Conservation (phyloP, 1,140 invertebrate species). For the Armadillidium nasatum region DNA sequence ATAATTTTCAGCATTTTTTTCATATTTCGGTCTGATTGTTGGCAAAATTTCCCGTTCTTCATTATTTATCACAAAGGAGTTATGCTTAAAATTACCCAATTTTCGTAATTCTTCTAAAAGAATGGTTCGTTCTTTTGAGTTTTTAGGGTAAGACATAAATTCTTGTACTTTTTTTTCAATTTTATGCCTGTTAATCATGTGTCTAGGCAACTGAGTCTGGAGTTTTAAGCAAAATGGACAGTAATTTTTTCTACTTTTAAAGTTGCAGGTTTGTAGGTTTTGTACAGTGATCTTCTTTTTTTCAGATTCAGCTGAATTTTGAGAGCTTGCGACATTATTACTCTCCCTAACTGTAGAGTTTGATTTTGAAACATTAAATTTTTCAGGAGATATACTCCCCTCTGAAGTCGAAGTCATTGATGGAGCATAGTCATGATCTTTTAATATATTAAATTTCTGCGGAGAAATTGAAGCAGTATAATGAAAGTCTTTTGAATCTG, state of each 20-base stretch:
- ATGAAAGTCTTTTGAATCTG: no score
- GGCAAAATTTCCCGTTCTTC: background rate
- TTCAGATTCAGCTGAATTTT: no score
- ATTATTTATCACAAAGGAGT: background rate
- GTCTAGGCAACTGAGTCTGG: background rate
- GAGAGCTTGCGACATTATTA: no score
- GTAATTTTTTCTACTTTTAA: background rate
- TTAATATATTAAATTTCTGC: no score
- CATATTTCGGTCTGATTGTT: background rate
- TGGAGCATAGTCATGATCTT: no score
- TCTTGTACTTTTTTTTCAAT: background rate
- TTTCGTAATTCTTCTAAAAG: background rate
- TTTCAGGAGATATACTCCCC: no score
- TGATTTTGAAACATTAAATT: no score
- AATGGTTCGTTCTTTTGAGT: background rate
- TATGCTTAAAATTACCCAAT: background rate
- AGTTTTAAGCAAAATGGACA: background rate
- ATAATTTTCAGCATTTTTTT: background rate
- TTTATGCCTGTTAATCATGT: background rate
- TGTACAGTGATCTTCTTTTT: background rate
- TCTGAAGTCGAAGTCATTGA: no score
- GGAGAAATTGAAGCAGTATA: no score
- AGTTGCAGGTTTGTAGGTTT: background rate
- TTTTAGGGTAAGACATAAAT: background rate
- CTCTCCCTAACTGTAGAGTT: no score